Evolutionary conservation across 1,140 invertebrate genomes (phyloP), one percentile per base, ranked within the genome.

Genomic region (Stenopsyche tienmushanensis): DNA sequence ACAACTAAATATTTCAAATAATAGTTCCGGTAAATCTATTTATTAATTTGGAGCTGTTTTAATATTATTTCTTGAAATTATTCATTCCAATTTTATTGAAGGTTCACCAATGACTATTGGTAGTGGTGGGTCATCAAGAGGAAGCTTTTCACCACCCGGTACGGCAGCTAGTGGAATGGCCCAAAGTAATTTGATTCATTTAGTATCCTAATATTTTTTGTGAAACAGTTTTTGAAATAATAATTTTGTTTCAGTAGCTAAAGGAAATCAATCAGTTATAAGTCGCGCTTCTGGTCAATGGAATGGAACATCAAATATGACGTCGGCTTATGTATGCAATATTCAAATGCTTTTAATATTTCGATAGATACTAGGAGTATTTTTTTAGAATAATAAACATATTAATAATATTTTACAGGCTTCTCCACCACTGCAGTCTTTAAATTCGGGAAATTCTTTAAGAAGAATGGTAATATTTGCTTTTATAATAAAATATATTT

Each of bases 91-190:
- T 9, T 29, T 47, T 23, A 34, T 68, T 45, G n/a, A 23, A 69
- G 66, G 57, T 50, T 69, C 67, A 25, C 67, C 67, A 2, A 55
- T 65, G 53, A 69, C 67, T n/a, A 62, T 65, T 21, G 63, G 67
- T 18, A 65, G 63, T 29, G 67, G 62, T 7, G 52, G 63, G 13
- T 69, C 67, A 25, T 69, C 67, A 8, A 54, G 67, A 47, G 67
- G 67, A 42, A 69, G 67, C 44, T 69, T 63, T 29, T 69, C 67
- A 5, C 64, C 64, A 25, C 64, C 64, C 10, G 47, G 64, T 13
- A 65, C 64, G 20, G 53, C 63, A 9, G 21, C 52, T 1, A 60
- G 42, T 15, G 42, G 57, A 21, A 17, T 18, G 18, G 20, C 2
- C 17, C 21, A 17, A 24, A 23, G 3, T n/a, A 18, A 21, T 44